These are phyloP conservation scores for Daphoenositta chrysoptera DNA, from an alignment of 2,113 vertebrate genomes.

Conservation along the genomic window DNA sequence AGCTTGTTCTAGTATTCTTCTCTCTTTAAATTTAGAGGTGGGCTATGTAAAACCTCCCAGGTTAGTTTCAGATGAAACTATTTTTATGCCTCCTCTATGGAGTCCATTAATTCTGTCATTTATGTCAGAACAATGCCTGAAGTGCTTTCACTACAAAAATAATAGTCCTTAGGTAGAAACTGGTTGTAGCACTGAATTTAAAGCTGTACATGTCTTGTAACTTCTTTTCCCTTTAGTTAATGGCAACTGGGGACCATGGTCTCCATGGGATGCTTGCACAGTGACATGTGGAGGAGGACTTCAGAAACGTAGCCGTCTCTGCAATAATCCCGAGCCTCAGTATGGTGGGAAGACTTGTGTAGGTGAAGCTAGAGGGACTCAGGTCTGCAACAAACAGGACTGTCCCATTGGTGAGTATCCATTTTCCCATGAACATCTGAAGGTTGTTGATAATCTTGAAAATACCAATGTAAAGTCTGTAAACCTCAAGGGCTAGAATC, in stretches of 20 bases:
- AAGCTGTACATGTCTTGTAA: neutral
- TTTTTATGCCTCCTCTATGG: neutral
- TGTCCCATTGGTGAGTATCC: constrained; percentile 78
- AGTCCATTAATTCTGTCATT: neutral
- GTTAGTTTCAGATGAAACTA: neutral
- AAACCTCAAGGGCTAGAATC: neutral
- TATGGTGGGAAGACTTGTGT: constrained; percentile 89
- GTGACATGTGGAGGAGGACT: constrained; percentile 91
- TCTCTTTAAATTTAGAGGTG: neutral
- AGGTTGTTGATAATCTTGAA: neutral
- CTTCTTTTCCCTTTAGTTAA: constrained; percentile 76
- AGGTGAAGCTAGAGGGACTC: constrained; percentile 78
- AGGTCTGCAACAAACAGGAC: constrained; percentile 86
- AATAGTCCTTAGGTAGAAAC: neutral
- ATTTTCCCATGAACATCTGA: neutral
- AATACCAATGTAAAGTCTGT: neutral
- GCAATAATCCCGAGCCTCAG: constrained; percentile 88
- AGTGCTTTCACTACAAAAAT: neutral
- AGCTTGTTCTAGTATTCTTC: neutral
- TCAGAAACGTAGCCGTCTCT: constrained; percentile 86
- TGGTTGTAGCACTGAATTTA: neutral
- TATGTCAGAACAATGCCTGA: neutral
- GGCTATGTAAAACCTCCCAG: neutral
- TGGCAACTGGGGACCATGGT: constrained; percentile 97
- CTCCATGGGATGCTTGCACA: constrained; percentile 90